Percentiles rank a stretch among this genome's conserved stretches.
Evolutionary conservation across 1,140 invertebrate genomes (phyloP).

Genomic region (Bilobella aurantiaca): DNA sequence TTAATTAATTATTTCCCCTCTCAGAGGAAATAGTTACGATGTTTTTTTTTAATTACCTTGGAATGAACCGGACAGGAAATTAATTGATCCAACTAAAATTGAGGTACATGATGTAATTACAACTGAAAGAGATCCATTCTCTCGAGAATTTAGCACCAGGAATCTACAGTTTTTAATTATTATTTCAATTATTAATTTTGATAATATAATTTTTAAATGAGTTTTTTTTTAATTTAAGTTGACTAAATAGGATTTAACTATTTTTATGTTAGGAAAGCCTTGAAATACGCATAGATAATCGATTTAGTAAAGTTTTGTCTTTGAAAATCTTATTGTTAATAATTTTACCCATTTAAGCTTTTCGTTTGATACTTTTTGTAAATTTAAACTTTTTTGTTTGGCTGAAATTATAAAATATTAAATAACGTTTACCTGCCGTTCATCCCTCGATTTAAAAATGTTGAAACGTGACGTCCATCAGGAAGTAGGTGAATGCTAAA

Average conservation of each 20-base stretch:
- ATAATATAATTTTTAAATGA: not conserved
- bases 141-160: constrained; percentile 37
- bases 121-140: constrained; percentile 37
- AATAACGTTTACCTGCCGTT: constrained; percentile 19
- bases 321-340: no score
- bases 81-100: constrained; percentile 37
- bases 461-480: constrained; percentile 27
- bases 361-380: no score
- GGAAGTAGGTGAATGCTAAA: constrained; percentile 14
- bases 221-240: not conserved
- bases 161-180: constrained; percentile 32
- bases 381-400: no score
- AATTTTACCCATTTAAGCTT: no score
- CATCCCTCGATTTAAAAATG: constrained; percentile 29
- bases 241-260: no score
- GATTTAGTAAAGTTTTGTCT: no score
- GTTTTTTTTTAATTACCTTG: no score
- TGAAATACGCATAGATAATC: no score
- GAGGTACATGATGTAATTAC: constrained; percentile 41
- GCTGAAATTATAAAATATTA: no score
- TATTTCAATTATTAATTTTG: not conserved
- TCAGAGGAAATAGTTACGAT: no score
- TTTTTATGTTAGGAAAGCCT: no score
- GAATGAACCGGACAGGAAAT: constrained; percentile 28
- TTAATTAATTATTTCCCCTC: no score